A percentile compares a stretch with the other conserved stretches of the same genome.
Conservation (phyloP, 2,113 vertebrate species). For the Telmatochromis sp. region DNA sequence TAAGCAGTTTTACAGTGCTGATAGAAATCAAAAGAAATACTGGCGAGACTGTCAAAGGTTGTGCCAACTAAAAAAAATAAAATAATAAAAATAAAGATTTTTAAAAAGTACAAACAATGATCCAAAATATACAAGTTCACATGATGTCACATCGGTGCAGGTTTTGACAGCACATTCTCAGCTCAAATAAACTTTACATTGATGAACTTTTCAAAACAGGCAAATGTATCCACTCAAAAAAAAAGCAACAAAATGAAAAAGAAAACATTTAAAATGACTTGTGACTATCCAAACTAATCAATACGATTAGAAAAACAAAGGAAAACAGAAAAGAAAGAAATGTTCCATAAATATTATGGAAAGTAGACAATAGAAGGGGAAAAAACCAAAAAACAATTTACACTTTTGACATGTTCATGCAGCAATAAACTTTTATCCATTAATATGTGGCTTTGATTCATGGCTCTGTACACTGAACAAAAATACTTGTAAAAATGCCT, state of each 20-base stretch:
- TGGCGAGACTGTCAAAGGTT: conserved; percentile 70
- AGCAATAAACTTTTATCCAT: conserved; percentile 67
- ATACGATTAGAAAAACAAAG: conserved; percentile 45
- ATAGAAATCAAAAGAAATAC: conserved; percentile 77
- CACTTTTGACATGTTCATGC: conserved; percentile 72
- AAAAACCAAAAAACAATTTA: conserved; percentile 45
- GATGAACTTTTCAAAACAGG: conserved; percentile 45
- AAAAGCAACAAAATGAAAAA: conserved; percentile 4
- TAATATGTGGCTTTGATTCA: conserved; percentile 66
- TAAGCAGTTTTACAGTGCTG: conserved; percentile 82
- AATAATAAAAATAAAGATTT: background rate
- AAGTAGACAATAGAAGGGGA: conserved; percentile 53
- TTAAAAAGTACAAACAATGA: conserved; percentile 81
- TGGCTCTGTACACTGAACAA: conserved; percentile 67
- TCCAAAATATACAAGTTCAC: conserved; percentile 94
- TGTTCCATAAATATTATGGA: conserved; percentile 81
- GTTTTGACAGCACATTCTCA: conserved; percentile 64
- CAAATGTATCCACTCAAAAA: conserved; percentile 37
- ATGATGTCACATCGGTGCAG: conserved; percentile 75
- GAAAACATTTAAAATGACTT: conserved; percentile 48
- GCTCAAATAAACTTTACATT: conserved; percentile 61
- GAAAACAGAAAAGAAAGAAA: conserved; percentile 28
- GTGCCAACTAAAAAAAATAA: conserved; percentile 39
- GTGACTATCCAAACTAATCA: conserved; percentile 46
- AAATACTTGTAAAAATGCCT: conserved; percentile 67